Conservation (phyloP, 2,113 vertebrate genomes). For the Poecile atricapillus region DNA sequence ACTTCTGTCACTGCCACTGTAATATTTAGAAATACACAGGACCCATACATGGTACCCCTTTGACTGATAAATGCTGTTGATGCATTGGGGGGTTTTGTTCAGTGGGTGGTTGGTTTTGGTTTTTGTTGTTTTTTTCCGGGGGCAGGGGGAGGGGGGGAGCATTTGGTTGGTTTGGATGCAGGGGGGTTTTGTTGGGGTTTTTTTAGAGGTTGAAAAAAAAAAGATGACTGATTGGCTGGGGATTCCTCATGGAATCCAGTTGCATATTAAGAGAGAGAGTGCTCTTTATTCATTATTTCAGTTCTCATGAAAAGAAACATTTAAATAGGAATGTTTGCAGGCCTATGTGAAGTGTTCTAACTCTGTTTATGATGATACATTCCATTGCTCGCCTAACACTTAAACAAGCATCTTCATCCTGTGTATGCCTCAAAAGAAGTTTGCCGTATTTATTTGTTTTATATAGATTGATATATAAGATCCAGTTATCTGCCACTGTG, state of each 20-base stretch:
- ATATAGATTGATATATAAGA: neutral
- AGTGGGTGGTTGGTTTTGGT: neutral
- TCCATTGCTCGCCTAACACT: neutral
- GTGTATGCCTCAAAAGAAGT: neutral
- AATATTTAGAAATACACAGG: neutral
- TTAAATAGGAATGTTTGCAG: neutral
- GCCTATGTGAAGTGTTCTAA: neutral
- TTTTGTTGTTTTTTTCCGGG: neutral
- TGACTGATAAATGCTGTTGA: neutral
- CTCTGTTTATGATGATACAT: neutral
- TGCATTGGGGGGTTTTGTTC: neutral
- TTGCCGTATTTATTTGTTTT: neutral
- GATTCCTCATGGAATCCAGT: neutral
- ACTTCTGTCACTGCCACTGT: neutral
- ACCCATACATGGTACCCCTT: fast-evolving
- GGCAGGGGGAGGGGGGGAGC: fast-evolving
- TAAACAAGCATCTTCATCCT: neutral
- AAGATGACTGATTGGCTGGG: neutral
- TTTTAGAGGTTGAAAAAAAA: neutral
- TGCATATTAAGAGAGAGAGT: neutral
- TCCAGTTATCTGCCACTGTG: neutral
- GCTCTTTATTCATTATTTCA: neutral
- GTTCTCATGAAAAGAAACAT: neutral
- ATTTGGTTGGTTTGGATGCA: neutral
- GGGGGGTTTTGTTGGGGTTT: neutral